Percentiles rank a stretch among this genome's conserved stretches.
Evolutionary conservation across 2,888 invertebrate genomes (phyloP).

Genomic region (Campopleginae sp.): DNA sequence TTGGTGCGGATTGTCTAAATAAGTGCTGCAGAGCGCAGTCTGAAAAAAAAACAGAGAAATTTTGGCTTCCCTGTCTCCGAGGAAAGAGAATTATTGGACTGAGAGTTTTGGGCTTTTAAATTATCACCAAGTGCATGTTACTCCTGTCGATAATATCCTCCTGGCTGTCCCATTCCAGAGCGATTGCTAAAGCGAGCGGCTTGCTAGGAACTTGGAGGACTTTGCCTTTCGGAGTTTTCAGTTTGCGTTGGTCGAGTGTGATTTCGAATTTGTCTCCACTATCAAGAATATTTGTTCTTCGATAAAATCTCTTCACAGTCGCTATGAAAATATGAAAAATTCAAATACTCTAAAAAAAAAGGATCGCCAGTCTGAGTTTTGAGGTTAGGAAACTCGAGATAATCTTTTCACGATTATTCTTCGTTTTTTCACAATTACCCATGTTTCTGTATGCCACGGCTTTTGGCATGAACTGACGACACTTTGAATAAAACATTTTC

Average conservation of each 20-base stretch:
- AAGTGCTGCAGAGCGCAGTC: conserved; percentile 96
- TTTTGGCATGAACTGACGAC: conserved; percentile 56
- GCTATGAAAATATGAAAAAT: conserved; percentile 74
- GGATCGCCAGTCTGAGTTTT: background rate
- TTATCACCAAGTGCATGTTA: conserved; percentile 94
- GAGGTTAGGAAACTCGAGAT: conserved; percentile 57
- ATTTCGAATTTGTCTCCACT: conserved; percentile 92
- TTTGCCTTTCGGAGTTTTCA: conserved; percentile 95
- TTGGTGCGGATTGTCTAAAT: conserved; percentile 96
- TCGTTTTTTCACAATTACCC: conserved; percentile 39
- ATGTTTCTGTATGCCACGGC: conserved; percentile 55
- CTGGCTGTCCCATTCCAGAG: conserved; percentile 97
- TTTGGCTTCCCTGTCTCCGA: background rate
- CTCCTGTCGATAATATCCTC: conserved; percentile 90
- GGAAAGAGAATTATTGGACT: background rate
- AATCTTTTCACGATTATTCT: background rate
- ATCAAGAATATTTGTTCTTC: conserved; percentile 89
- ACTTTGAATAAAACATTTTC: conserved; percentile 57
- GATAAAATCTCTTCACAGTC: conserved; percentile 90
- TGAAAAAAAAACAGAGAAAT: conserved; percentile 83
- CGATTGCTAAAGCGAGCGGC: conserved; percentile 95
- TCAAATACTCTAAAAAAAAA: background rate
- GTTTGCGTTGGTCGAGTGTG: conserved; percentile 93
- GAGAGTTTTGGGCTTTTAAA: background rate
- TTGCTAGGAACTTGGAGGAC: conserved; percentile 92